Evolutionary conservation across 2,888 invertebrate genomes (phyloP).

Genomic region (Morpho achilles): DNA sequence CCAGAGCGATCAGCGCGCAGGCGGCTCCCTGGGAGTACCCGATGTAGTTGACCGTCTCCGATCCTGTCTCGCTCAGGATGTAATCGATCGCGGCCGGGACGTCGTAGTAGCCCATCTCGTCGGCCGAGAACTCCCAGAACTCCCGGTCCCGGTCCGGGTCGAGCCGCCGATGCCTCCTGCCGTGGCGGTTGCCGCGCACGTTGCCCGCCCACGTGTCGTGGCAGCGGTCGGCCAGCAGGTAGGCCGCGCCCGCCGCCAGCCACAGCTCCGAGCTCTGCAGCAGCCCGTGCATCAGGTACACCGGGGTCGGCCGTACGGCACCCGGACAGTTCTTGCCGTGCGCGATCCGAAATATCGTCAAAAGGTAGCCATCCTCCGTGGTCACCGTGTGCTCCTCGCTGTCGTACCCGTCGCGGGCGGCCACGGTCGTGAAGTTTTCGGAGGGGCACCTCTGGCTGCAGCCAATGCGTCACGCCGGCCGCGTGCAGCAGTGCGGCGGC

Average conservation of each 20-base stretch:
- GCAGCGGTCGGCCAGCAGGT: slow-evolving; percentile 72
- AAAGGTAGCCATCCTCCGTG: slow-evolving; percentile 35
- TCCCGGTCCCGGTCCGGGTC: slow-evolving; percentile 59
- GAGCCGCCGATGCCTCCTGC: slow-evolving; percentile 70
- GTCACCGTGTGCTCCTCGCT: slow-evolving; percentile 24
- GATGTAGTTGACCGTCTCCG: neutral
- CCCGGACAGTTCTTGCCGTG: slow-evolving; percentile 19
- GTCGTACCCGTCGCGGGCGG: slow-evolving; percentile 18
- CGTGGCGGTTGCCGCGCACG: slow-evolving; percentile 81
- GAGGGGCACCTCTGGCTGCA: neutral
- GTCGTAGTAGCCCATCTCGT: slow-evolving; percentile 86
- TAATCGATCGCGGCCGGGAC: slow-evolving; percentile 81
- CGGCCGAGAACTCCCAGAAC: slow-evolving; percentile 81
- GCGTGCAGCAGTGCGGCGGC: neutral
- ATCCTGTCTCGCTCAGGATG: slow-evolving; percentile 56
- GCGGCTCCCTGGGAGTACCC: slow-evolving; percentile 7
- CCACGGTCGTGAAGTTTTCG: slow-evolving; percentile 11
- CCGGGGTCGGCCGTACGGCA: slow-evolving; percentile 35
- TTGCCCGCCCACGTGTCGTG: slow-evolving; percentile 71
- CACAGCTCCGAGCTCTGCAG: slow-evolving; percentile 50
- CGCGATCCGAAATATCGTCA: slow-evolving; percentile 33
- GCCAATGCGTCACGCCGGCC: slow-evolving; percentile 12
- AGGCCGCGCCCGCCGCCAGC: slow-evolving; percentile 41
- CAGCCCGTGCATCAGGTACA: slow-evolving; percentile 52
- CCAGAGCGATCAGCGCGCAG: neutral